A percentile compares a stretch with the other conserved stretches of the same genome.
Conservation (phyloP, 2,113 vertebrate genomes). For the Rhombomys opimus region DNA sequence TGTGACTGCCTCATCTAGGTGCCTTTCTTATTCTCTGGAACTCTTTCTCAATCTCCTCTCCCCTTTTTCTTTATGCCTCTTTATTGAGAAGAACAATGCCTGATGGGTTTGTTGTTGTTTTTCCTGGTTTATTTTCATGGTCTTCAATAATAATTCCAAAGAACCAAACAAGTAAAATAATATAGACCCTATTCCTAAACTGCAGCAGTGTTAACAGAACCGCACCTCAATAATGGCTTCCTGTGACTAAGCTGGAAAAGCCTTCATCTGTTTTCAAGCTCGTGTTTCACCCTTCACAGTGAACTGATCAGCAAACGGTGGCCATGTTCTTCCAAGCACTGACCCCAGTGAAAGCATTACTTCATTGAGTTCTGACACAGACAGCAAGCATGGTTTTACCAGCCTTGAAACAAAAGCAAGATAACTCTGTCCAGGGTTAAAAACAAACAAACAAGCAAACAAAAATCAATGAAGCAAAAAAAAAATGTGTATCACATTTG, state of each 20-base stretch:
- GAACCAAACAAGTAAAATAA: background rate
- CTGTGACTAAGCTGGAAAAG: background rate
- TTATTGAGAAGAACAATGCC: background rate
- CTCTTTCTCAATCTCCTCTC: background rate
- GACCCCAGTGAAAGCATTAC: background rate
- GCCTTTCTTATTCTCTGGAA: background rate
- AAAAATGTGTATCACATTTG: background rate
- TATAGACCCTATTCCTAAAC: background rate
- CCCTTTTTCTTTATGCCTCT: background rate
- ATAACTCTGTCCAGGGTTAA: background rate
- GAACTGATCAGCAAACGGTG: background rate
- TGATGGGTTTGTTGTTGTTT: background rate
- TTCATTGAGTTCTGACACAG: constrained; percentile 35
- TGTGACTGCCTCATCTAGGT: background rate
- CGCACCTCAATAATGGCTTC: background rate
- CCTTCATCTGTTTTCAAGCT: background rate
- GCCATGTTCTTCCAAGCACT: background rate
- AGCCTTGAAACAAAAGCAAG: constrained; percentile 20
- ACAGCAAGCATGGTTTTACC: constrained; percentile 18
- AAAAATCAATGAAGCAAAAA: constrained; percentile 3
- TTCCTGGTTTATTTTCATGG: background rate
- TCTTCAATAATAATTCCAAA: background rate
- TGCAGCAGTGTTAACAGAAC: background rate
- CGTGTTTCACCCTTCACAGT: background rate
- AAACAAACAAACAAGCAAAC: background rate